Evolutionary conservation across 1,140 invertebrate species (phyloP).

Genomic region (Bombus affinis): DNA sequence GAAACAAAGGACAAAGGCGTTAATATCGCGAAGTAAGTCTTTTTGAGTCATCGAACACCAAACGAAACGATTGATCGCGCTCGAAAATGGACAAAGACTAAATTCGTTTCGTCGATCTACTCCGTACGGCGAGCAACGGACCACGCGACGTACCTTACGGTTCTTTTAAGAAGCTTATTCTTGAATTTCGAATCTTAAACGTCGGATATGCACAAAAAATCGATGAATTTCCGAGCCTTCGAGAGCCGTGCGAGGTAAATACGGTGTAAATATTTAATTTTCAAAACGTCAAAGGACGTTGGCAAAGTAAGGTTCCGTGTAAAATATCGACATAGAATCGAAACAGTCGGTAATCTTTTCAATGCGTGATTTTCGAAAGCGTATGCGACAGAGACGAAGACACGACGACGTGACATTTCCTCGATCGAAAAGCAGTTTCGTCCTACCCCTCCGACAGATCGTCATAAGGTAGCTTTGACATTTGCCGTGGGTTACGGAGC

Average conservation of each 20-base stretch:
- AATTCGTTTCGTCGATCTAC: background rate
- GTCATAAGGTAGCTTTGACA: background rate
- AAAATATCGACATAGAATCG: background rate
- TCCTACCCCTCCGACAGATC: background rate
- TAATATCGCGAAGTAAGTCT: too few relatives aligned
- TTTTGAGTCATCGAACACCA: rapidly evolving
- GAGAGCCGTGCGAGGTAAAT: background rate
- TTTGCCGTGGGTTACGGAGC: background rate
- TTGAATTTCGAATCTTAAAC: background rate
- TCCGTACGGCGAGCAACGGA: background rate
- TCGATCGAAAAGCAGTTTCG: background rate
- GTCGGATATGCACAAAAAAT: too few relatives aligned
- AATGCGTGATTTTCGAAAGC: background rate
- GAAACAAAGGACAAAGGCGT: background rate
- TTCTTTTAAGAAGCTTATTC: background rate
- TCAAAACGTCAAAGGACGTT: background rate
- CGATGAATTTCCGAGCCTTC: background rate
- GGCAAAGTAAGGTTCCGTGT: rapidly evolving
- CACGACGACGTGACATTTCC: background rate
- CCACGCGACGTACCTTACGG: background rate
- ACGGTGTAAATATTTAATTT: background rate
- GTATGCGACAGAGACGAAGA: background rate
- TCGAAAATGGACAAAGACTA: background rate
- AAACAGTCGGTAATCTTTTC: background rate
- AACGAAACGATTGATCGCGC: too few relatives aligned